A percentile compares a stretch with the other conserved stretches of the same genome.
These are phyloP conservation scores for Rhopalosiphum maidis DNA, from an alignment of 1,140 invertebrate genomes.

Conservation along the genomic window DNA sequence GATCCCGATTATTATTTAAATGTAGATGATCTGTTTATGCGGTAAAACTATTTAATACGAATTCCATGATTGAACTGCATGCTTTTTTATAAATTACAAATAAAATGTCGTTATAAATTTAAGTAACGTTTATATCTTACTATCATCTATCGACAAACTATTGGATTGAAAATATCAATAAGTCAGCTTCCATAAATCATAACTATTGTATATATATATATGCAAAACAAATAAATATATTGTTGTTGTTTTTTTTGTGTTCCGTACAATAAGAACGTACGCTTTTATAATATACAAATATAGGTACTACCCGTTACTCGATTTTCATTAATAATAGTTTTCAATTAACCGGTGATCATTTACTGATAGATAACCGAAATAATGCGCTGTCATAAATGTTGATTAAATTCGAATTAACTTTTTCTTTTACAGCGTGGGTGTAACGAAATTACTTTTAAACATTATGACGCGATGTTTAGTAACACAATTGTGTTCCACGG, in stretches of 20 bases:
- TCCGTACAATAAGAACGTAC: background rate
- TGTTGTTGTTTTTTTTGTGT: background rate
- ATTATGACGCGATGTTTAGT: background rate
- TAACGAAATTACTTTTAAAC: slow-evolving; percentile 2
- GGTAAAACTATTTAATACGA: background rate
- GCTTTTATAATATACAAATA: background rate
- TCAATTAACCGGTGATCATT: background rate
- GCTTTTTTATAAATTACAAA: background rate
- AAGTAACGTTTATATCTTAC: too few species aligned
- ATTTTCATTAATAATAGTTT: background rate
- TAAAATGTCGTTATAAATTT: too few species aligned
- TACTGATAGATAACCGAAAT: background rate
- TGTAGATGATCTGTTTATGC: background rate
- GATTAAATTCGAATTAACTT: background rate
- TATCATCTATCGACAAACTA: too few species aligned
- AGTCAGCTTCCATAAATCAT: too few species aligned
- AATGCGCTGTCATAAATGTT: background rate
- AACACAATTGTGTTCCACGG: background rate
- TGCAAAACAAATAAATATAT: too few species aligned
- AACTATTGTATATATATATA: too few species aligned
- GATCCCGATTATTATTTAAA: background rate
- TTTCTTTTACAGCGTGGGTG: background rate
- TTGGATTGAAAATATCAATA: too few species aligned
- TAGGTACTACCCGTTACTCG: too few species aligned
- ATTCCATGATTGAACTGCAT: background rate